These are phyloP conservation scores for Dendrocopos noguchii DNA, from an alignment of 2,113 vertebrate genomes.

Conservation along the genomic window DNA sequence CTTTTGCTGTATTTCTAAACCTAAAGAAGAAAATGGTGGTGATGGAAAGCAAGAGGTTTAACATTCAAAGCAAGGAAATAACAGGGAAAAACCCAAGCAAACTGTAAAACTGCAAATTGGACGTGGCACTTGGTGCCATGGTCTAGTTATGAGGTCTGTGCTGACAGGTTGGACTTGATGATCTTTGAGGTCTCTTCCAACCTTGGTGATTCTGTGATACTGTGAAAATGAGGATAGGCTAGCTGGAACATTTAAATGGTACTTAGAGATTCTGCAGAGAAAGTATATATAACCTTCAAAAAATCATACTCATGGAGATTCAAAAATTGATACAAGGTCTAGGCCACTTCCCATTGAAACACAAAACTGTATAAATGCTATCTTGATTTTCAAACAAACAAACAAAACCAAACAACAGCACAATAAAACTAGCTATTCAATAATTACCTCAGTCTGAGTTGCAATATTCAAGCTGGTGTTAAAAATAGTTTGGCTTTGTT, in stretches of 20 bases:
- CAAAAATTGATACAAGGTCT: not conserved
- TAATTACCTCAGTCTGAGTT: not conserved
- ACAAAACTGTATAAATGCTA: not conserved
- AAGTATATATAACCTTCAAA: not conserved
- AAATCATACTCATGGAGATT: not conserved
- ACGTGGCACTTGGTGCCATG: no score
- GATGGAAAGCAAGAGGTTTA: not conserved
- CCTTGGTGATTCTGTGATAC: no score
- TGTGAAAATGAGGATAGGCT: not conserved
- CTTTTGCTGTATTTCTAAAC: not conserved
- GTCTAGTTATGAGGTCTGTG: no score
- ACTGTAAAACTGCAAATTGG: not conserved
- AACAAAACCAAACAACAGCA: not conserved
- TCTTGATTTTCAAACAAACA: not conserved
- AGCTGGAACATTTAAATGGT: not conserved
- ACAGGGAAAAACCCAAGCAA: rapidly evolving
- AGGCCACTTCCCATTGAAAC: not conserved
- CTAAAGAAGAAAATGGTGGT: not conserved
- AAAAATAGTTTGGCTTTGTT: not conserved
- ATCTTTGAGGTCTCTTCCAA: no score
- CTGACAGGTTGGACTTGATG: no score
- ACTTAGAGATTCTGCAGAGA: not conserved
- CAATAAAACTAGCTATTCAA: not conserved
- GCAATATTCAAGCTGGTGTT: not conserved
- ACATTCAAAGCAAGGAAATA: not conserved